Conservation (phyloP, 2,888 invertebrate species). For the Heterodera filipjevi region DNA sequence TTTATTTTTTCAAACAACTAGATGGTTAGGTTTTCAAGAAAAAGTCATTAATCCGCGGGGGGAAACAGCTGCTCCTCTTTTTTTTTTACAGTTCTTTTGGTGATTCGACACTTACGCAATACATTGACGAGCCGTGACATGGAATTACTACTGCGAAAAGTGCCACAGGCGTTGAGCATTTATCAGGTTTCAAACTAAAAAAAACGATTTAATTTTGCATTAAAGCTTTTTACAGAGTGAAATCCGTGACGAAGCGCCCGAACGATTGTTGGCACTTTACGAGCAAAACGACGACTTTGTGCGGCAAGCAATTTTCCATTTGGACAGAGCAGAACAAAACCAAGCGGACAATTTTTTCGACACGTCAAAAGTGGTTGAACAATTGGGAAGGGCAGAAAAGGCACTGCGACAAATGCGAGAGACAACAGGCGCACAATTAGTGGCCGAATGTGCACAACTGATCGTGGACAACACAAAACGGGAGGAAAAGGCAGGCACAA, state of each 20-base stretch:
- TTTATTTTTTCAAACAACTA: no score
- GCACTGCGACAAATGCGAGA: slow-evolving; percentile 36
- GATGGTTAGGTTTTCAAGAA: no score
- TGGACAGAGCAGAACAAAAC: slow-evolving; percentile 33
- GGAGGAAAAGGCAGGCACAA: slow-evolving; percentile 38
- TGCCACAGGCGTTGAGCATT: slow-evolving; percentile 42
- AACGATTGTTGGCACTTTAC: slow-evolving; percentile 42
- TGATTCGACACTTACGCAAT: slow-evolving; percentile 39
- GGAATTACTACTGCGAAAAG: slow-evolving; percentile 40
- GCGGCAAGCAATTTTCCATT: slow-evolving; percentile 43
- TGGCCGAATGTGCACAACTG: slow-evolving; percentile 32
- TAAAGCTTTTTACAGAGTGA: slow-evolving; percentile 30
- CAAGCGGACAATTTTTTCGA: slow-evolving; percentile 36
- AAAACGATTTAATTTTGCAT: not conserved
- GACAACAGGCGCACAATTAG: slow-evolving; percentile 33
- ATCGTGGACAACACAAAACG: slow-evolving; percentile 34
- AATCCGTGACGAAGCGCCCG: slow-evolving; percentile 44
- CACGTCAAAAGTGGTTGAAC: slow-evolving; percentile 24
- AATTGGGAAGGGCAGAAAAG: slow-evolving; percentile 38
- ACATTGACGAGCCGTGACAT: slow-evolving; percentile 35
- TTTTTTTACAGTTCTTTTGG: slow-evolving; percentile 43
- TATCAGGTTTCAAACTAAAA: no score
- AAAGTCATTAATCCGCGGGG: no score
- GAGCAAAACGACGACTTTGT: slow-evolving; percentile 45
- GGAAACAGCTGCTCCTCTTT: not conserved